These are phyloP conservation scores for Menura novaehollandiae DNA, from an alignment of 2,113 vertebrate species.

Conservation along the genomic window DNA sequence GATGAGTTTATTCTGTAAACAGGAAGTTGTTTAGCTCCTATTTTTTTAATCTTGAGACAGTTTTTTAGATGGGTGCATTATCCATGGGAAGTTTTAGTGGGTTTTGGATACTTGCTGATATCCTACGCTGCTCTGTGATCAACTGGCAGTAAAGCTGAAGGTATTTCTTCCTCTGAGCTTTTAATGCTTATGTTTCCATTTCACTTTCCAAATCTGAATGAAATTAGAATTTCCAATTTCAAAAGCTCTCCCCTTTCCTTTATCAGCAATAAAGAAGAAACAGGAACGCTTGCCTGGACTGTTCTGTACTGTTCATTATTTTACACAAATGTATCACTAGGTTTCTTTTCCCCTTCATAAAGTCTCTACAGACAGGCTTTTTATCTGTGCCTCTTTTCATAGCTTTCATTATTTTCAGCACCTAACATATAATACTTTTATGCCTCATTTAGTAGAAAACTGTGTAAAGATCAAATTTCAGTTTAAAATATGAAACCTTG, in stretches of 20 bases:
- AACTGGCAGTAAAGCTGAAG: neutral
- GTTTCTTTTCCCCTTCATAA: neutral
- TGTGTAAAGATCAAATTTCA: neutral
- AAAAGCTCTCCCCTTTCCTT: neutral
- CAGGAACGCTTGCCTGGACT: neutral
- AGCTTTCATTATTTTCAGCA: constrained; percentile 16
- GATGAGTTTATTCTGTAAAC: neutral
- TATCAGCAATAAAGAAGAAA: neutral
- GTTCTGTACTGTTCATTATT: constrained; percentile 1
- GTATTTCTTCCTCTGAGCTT: neutral
- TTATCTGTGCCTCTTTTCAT: neutral
- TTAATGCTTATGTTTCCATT: neutral
- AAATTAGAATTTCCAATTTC: constrained; percentile 4
- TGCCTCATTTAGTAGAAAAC: neutral
- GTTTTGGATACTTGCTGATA: neutral
- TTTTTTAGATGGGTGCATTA: neutral
- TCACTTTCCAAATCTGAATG: neutral
- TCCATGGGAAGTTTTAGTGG: neutral
- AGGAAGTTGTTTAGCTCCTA: neutral
- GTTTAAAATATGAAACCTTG: neutral
- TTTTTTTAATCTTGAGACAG: neutral
- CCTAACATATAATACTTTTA: neutral
- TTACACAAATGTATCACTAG: neutral
- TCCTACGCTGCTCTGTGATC: neutral
- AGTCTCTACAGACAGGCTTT: neutral